A percentile compares a stretch with the other conserved stretches of the same genome.
Evolutionary conservation across 2,113 vertebrate species (phyloP).

Genomic region (Syrmaticus mikado): DNA sequence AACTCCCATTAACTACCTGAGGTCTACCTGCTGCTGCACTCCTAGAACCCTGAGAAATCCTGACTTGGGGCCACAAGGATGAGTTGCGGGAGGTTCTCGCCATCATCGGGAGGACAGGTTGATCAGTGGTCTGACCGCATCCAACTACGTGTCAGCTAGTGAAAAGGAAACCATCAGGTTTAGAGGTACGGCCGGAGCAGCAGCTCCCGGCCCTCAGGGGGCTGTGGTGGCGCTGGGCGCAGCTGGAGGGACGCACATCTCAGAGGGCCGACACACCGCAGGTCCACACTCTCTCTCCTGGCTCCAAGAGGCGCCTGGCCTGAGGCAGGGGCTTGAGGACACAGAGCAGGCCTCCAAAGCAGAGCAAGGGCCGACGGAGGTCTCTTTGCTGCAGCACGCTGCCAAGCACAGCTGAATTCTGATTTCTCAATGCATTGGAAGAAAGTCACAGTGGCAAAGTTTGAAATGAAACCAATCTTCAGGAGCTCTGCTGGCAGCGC

Average conservation of each 20-base stretch:
- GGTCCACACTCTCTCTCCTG: rapidly evolving
- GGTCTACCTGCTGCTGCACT: neutral
- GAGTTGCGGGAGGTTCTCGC: neutral
- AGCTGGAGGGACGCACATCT: too few species aligned
- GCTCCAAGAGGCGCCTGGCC: rapidly evolving
- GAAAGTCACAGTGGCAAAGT: neutral
- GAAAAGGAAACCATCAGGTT: neutral
- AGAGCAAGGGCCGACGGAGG: neutral
- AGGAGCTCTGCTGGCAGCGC: neutral
- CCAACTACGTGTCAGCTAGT: neutral
- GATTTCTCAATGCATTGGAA: rapidly evolving
- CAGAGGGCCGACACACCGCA: too few species aligned
- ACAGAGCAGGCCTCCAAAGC: neutral
- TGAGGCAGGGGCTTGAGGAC: neutral
- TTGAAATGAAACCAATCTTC: neutral
- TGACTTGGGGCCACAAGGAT: neutral
- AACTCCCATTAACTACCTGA: constrained; percentile 29
- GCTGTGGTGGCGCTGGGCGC: too few species aligned
- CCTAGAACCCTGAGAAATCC: neutral
- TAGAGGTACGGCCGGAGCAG: too few species aligned
- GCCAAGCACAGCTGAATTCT: neutral
- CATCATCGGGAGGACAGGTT: neutral
- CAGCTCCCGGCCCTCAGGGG: neutral
- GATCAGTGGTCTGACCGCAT: neutral
- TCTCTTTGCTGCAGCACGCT: rapidly evolving